Percentiles rank a stretch among this genome's conserved stretches.
phyloP scores from a whole-genome alignment of 1,140 invertebrate genomes.

The Protaetia brevitarsis region DNA sequence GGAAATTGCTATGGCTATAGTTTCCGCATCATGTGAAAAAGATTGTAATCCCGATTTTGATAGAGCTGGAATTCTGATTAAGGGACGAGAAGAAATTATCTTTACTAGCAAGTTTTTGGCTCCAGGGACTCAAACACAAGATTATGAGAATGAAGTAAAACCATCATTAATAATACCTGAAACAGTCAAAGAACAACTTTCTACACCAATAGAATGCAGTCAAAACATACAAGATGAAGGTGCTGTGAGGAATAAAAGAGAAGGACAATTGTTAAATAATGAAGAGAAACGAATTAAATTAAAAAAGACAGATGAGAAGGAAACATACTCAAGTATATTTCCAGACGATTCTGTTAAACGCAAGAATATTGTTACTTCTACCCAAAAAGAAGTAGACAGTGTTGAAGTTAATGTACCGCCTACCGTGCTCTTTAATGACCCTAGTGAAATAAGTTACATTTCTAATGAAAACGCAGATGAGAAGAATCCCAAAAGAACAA shows the following conservation, averaged over 20 bases:
- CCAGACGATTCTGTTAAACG: not conserved
- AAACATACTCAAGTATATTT: not conserved
- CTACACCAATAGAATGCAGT: not conserved
- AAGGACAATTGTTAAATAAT: not conserved
- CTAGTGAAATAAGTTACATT: no score
- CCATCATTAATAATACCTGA: not conserved
- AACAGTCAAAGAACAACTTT: not conserved
- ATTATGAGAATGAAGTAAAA: not conserved
- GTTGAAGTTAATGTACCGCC: not conserved
- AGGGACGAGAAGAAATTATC: not conserved
- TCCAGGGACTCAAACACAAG: constrained; percentile 14
- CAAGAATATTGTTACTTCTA: not conserved
- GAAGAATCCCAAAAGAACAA: not conserved
- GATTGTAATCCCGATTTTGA: constrained; percentile 52
- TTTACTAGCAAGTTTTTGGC: constrained; percentile 16
- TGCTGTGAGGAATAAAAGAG: not conserved
- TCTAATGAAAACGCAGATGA: not conserved
- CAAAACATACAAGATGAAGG: not conserved
- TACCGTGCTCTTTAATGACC: no score
- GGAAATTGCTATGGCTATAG: constrained; percentile 53
- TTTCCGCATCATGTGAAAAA: constrained; percentile 49
- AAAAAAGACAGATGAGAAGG: not conserved
- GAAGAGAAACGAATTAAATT: not conserved
- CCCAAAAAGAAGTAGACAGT: not conserved
- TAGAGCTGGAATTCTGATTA: constrained; percentile 29